Percentiles rank a stretch among this genome's conserved stretches.
Evolutionary conservation across 1,140 invertebrate species (phyloP).

Genomic region (Mylabris phalerata): DNA sequence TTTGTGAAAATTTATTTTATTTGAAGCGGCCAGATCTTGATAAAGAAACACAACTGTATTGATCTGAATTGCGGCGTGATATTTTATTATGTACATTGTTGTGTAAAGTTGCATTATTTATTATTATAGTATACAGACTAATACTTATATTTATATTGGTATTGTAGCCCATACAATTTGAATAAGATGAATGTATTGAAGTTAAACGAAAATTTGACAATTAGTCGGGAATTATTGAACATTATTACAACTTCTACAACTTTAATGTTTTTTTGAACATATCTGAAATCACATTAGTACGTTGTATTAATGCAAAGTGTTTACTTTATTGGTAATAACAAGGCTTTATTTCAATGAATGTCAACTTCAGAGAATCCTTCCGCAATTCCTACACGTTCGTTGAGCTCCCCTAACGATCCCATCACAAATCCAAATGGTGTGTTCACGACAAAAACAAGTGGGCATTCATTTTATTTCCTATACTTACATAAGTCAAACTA

Average conservation of each 20-base stretch:
- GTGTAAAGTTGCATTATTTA: constrained; percentile 30
- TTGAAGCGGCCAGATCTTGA: constrained; percentile 29
- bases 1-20: constrained; percentile 32
- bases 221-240: too few species aligned
- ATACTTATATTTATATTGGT: not conserved
- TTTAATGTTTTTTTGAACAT: constrained; percentile 1
- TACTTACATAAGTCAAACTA: constrained; percentile 7
- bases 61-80: constrained; percentile 31
- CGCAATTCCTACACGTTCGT: constrained; percentile 21
- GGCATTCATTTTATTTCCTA: constrained; percentile 9
- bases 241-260: too few species aligned
- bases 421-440: constrained; percentile 27
- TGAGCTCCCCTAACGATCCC: constrained; percentile 18
- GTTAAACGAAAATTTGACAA: too few species aligned
- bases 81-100: constrained; percentile 34
- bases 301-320: constrained; percentile 22
- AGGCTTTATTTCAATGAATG: constrained; percentile 29
- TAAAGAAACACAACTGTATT: constrained; percentile 30
- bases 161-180: too few species aligned
- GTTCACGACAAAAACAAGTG: constrained; percentile 28
- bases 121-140: constrained; percentile 18
- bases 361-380: constrained; percentile 23
- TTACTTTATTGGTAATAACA: constrained; percentile 24
- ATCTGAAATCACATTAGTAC: constrained; percentile 3
- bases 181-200: too few species aligned